Base-by-base conservation (phyloP, 1,140 invertebrate species). In the Rhynchophorus ferrugineus region DNA sequence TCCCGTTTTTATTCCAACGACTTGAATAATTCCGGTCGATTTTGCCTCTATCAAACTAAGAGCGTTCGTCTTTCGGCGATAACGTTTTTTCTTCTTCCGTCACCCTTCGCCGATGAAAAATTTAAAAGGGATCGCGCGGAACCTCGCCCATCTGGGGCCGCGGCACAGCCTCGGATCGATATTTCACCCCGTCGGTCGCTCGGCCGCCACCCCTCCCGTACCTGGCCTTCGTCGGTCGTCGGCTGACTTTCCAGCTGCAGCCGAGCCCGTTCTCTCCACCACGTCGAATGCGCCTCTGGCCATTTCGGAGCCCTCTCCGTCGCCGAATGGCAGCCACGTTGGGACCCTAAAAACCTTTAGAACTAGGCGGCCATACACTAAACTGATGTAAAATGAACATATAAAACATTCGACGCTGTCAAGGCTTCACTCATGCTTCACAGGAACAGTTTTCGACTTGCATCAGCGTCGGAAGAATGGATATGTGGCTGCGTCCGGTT, bases 311-410 rank as follows among this genome's bases (percentile, higher is more conserved):
- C 37, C 5, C 37, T 5, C 52, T 38, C 49, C 33, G 49, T 14
- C 37, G 36, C 45, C 49, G 51, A 54, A 52, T 57, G 39, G 52
- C 38, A 48, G 49, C 52, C 56, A 54, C 45, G 45, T 53, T 37
- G 47, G 39, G 56, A 44, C 56, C 51, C 50, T 54, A 54, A 54
- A 54, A 54, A 49, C 51, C 45, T 52, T 49, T 24, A 47, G 38
- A 41, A 49, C 18, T 13, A 24, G 35, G 51, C 50, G 51, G 46
- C 50, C 52, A 60, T 29, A 54, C 33, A 47, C 44, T 49, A 54
- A 54, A 54, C 24, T 11, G 24, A 29, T 66, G 65, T 65, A 64
- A 65, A 67, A 67, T 67, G 65, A 65, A 58, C 61, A 61, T 64
- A 66, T 66, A 66, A 66, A 66, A 59, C 61, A 63, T 66, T 54